A percentile compares a stretch with the other conserved stretches of the same genome.
Conservation (phyloP, 2,888 invertebrate species). For the Saturnia pavonia region DNA sequence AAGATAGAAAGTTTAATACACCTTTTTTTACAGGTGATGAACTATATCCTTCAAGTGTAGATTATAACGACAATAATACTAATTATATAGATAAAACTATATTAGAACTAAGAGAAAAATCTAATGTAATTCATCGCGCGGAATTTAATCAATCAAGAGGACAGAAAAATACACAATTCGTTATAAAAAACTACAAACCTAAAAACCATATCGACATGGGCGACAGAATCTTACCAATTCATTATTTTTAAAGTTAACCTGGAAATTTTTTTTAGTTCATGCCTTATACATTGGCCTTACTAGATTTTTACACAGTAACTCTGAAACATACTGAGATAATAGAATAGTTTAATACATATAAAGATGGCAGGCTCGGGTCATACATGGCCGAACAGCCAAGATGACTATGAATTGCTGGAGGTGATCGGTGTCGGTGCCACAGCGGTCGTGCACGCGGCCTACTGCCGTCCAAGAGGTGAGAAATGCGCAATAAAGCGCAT, state of each 20-base stretch:
- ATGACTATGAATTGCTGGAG: conserved; percentile 96
- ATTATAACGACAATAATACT: conserved; percentile 50
- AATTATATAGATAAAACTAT: conserved; percentile 55
- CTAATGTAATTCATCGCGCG: conserved; percentile 55
- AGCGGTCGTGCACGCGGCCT: conserved; percentile 98
- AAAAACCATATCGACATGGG: conserved; percentile 68
- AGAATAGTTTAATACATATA: conserved; percentile 37
- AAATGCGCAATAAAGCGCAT: conserved; percentile 99
- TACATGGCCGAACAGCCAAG: conserved; percentile 95
- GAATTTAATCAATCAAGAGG: conserved; percentile 40
- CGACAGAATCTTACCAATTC: conserved; percentile 46
- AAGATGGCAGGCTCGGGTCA: conserved; percentile 65
- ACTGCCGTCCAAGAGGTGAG: conserved; percentile 95
- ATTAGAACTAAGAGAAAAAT: conserved; percentile 55
- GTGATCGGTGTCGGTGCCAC: conserved; percentile 98
- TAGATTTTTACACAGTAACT: conserved; percentile 44
- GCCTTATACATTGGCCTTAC: conserved; percentile 63
- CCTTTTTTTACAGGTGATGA: conserved; percentile 73
- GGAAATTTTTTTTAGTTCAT: conserved; percentile 39
- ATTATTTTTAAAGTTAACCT: conserved; percentile 36
- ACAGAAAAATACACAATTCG: conserved; percentile 35
- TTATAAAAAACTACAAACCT: conserved; percentile 59
- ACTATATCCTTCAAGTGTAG: conserved; percentile 67
- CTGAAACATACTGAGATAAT: conserved; percentile 52
- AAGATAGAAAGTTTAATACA: background rate